Percentiles rank a stretch among this genome's conserved stretches.
Conservation (phyloP, 2,888 invertebrate genomes). For the Sepioteuthis lessoniana region DNA sequence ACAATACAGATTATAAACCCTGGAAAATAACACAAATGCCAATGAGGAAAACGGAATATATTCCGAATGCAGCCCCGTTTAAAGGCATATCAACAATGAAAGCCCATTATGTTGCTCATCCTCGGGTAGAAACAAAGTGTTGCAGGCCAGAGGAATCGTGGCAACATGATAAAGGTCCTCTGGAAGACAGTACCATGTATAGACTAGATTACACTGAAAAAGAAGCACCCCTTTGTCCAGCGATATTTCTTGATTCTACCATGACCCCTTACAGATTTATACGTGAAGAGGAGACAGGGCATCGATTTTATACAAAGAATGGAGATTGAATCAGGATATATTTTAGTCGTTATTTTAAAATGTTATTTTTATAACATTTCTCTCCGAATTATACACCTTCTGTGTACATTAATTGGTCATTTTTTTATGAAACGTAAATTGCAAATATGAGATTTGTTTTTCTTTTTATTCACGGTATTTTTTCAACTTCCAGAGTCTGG, state of each 20-base stretch:
- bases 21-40: not conserved
- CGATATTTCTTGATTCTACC: not conserved
- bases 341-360: too few species aligned
- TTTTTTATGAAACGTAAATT: not conserved
- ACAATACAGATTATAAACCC: not conserved
- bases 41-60: not conserved
- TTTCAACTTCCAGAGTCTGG: too few species aligned
- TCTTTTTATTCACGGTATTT: too few species aligned
- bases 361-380: not conserved
- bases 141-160: not conserved
- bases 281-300: not conserved
- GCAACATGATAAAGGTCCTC: not conserved
- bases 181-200: not conserved
- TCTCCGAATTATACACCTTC: not conserved
- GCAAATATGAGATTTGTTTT: not conserved
- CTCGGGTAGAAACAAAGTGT: not conserved
- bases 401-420: not conserved
- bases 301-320: not conserved
- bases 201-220: not conserved
- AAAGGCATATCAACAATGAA: slow-evolving; percentile 13
- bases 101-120: not conserved
- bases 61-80: not conserved
- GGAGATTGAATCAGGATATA: not conserved
- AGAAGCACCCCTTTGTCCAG: not conserved
- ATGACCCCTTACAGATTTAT: not conserved